A percentile compares a stretch with the other conserved stretches of the same genome.
Conservation (phyloP, 2,113 vertebrate species). For the Sitta europaea region DNA sequence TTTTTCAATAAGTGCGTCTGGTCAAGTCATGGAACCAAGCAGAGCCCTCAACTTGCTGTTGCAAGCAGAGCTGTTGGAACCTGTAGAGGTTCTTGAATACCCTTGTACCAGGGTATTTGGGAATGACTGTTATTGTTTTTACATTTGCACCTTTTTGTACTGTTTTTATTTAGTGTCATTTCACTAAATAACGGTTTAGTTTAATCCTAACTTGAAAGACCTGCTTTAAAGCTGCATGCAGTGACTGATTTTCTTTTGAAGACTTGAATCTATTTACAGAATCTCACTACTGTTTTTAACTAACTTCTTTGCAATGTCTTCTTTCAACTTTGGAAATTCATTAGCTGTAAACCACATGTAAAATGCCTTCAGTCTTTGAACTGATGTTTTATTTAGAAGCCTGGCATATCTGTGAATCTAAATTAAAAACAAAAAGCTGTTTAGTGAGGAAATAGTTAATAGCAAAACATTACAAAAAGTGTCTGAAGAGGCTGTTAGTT, state of each 20-base stretch:
- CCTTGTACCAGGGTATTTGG: not conserved
- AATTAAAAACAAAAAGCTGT: not conserved
- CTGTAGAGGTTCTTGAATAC: not conserved
- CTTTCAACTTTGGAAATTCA: conserved; percentile 13
- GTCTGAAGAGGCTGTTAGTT: conserved; percentile 38
- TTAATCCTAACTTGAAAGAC: conserved; percentile 10
- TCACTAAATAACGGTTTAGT: not conserved
- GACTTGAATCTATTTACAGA: conserved; percentile 1
- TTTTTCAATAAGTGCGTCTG: not conserved
- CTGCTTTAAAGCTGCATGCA: not conserved
- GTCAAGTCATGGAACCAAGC: not conserved
- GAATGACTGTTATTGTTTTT: not conserved
- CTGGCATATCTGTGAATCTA: conserved; percentile 10
- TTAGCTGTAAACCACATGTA: conserved; percentile 23
- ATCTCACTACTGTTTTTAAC: conserved; percentile 11
- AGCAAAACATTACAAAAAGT: not conserved
- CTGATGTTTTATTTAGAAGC: not conserved
- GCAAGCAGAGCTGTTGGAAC: not conserved
- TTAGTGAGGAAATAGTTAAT: conserved; percentile 56
- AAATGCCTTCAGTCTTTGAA: conserved; percentile 19
- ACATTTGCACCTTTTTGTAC: not conserved
- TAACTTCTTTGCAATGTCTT: conserved; percentile 7
- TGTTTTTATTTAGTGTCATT: not conserved
- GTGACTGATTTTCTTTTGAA: conserved; percentile 30
- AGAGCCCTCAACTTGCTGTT: not conserved